phyloP scores from a whole-genome alignment of 2,797 vertebrate genomes.

The Crenichthys baileyi region DNA sequence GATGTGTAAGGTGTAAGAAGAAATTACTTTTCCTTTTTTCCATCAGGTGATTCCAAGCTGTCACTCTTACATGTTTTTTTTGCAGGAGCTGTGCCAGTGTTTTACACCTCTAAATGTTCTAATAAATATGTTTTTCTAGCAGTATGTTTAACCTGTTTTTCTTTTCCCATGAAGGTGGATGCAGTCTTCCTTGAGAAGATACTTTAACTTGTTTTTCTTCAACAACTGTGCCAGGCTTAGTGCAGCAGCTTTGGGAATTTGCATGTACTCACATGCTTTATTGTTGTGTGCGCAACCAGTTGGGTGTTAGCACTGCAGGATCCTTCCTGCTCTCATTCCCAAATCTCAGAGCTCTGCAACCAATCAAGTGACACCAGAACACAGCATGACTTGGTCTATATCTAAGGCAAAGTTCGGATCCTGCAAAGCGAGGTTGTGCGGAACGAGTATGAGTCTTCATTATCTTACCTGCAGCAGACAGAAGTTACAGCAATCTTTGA shows the following conservation, averaged over 20 bases:
- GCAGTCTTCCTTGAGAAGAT: conserved; percentile 17
- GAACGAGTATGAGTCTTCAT: not conserved
- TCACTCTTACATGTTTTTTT: conserved; percentile 31
- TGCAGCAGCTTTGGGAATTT: conserved; percentile 18
- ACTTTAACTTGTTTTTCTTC: not conserved
- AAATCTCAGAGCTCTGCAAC: conserved; percentile 42
- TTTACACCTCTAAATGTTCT: conserved; percentile 4
- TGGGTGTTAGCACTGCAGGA: conserved; percentile 49
- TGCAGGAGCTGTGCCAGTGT: conserved; percentile 21
- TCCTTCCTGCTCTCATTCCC: conserved; percentile 44
- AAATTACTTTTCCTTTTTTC: conserved; percentile 49
- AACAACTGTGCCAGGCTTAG: not conserved
- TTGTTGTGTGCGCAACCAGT: conserved; percentile 2
- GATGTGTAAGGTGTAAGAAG: conserved; percentile 37
- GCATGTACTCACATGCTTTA: conserved; percentile 21
- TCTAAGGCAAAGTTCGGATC: not conserved
- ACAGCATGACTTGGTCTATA: conserved; percentile 18
- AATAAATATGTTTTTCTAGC: not conserved
- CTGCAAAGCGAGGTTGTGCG: not conserved
- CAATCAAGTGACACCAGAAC: conserved; percentile 48
- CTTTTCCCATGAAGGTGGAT: conserved; percentile 12
- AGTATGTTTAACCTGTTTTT: not conserved
- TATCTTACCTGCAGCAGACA: not conserved
- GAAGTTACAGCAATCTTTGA: not conserved
- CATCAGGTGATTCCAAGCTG: conserved; percentile 32